Evolutionary conservation across 2,888 invertebrate genomes (phyloP), one percentile per base, ranked within the genome.

Genomic region (Spialia ferax): DNA sequence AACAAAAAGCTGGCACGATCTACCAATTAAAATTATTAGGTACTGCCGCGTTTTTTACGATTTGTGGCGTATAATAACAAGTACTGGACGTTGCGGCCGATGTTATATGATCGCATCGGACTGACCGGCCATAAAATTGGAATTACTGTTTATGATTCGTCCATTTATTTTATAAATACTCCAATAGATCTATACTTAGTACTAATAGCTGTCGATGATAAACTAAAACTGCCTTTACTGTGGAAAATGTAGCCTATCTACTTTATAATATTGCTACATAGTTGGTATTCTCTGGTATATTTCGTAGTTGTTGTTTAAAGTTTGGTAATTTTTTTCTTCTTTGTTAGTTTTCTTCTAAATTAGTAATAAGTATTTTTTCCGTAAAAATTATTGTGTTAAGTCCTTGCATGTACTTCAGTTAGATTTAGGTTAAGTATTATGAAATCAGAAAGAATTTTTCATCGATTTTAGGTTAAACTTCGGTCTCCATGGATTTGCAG

Each of bases 21-120:
- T 66, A 26, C 66, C 60, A 66, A 66, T 66, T 66, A 66, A 66
- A 60, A 66, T 66, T 66, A 66, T 66, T 66, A 60, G 60, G 66
- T 66, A 66, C 60, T 66, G 66, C 60, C 66, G 66, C 20, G 66
- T 66, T 66, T 66, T 66, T 66, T 66, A 66, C 66, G 66, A 66
- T 60, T 54, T 52, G 60, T 60, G 66, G 66, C 60, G 59, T 66
- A 42, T 66, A 66, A 66, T 66, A 66, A 66, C 60, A 66, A 66
- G 60, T 60, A 54, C 52, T 18, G 65, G 23, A 26, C 22, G 20
- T 23, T 56, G 26, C 48, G 56, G 22, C n/a, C 56, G 65, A 59
- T 66, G 66, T 42, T 66, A 60, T 66, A 66, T 32, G 66, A 65
- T 65, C 38, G 38, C 38, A n/a, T 5, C 65, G 65, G 26, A n/a